Evolutionary conservation across 2,888 invertebrate genomes (phyloP), one percentile per base, ranked within the genome.

Genomic region (Cosmia trapezina): DNA sequence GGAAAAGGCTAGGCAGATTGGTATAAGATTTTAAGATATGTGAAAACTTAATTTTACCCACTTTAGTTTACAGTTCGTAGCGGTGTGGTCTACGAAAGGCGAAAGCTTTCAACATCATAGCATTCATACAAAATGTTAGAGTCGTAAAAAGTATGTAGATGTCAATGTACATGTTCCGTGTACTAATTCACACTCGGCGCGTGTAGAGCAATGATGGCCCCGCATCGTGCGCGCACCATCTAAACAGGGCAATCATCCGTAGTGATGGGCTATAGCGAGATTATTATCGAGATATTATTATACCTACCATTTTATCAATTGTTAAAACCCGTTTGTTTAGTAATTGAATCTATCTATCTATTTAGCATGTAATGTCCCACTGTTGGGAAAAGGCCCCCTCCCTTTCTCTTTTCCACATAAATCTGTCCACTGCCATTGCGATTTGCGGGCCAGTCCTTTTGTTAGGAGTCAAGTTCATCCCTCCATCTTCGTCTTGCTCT

Each of bases 161-260:
- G 59, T 66, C 33, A 51, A 73, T 72, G 69, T 74, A 60, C 41
- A 60, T 66, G 63, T 70, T 62, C 54, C 53, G 63, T 70, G 75
- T 59, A 74, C 65, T 83, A 81, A 83, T 85, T 85, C 78, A 68
- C 83, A 85, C 85, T 69, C 68, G 51, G 74, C 70, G 66, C 72
- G 72, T 69, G 68, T 67, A 71, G 64, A 73, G 71, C 76, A 59
- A 63, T 73, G 73, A 70, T 71, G 80, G 73, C 73, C 81, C 75
- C 82, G 73, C 73, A 73, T 76, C 71, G 76, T 77, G 79, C 64
- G 76, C 81, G 80, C 63, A 64, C 68, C 83, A 83, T 77, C 76
- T 76, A 69, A 80, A 85, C 82, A 76, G 75, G 72, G 78, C 80
- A 77, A 82, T 82, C 74, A 77, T 77, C 43, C 66, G 57, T 82